A percentile compares a stretch with the other conserved stretches of the same genome.
phyloP scores from a whole-genome alignment of 1,140 invertebrate species.

The Trichomalopsis sarcophagae region DNA sequence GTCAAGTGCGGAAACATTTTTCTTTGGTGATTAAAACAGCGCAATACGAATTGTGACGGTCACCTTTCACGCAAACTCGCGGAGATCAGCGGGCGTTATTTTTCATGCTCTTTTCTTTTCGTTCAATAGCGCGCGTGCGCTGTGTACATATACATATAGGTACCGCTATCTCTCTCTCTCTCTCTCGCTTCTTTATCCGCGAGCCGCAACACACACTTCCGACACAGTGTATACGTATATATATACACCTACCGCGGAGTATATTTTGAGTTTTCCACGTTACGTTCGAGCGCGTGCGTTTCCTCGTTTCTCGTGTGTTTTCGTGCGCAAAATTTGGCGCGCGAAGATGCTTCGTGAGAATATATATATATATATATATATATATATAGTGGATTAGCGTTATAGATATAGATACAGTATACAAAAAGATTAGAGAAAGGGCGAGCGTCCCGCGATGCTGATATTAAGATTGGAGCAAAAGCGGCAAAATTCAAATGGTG shows the following conservation, averaged over 20 bases:
- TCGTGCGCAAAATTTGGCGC: not conserved
- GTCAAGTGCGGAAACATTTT: no score
- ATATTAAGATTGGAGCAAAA: not conserved
- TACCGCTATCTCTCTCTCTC: not conserved
- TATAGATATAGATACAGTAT: no score
- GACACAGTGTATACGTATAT: not conserved
- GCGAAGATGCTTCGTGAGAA: not conserved
- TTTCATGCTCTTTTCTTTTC: not conserved
- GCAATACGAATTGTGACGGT: not conserved
- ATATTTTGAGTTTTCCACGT: not conserved
- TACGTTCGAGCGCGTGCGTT: not conserved
- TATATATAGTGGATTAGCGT: no score
- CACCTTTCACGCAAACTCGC: no score
- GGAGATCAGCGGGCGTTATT: not conserved
- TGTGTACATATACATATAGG: not conserved
- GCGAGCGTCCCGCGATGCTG: no score
- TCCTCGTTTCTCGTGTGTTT: not conserved
- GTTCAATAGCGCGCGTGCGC: not conserved
- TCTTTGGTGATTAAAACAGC: no score
- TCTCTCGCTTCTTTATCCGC: no score
- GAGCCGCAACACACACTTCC: no score
- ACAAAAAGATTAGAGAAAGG: no score
- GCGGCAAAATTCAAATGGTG: not conserved
- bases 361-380: not conserved
- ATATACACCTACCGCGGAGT: not conserved